Percentiles rank a stretch among this genome's conserved stretches.
Evolutionary conservation across 1,140 invertebrate species (phyloP).

Genomic region (Ceratosolen solmsi): DNA sequence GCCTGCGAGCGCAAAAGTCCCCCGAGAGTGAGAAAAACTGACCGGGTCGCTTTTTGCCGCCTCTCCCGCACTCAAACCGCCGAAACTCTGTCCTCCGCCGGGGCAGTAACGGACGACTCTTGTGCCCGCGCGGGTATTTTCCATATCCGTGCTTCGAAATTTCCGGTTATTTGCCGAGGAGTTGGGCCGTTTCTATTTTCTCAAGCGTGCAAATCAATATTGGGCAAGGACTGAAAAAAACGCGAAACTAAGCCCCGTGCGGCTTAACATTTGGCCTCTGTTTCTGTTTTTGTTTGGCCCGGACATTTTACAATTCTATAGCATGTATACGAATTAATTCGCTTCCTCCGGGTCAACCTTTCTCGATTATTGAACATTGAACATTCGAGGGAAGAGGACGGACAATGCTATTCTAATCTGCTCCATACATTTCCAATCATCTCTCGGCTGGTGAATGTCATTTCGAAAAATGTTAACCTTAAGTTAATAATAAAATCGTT

Average conservation of each 20-base stretch:
- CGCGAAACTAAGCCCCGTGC: no score
- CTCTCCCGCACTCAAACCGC: neutral
- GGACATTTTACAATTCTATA: neutral
- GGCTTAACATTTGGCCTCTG: neutral
- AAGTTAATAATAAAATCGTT: slow-evolving; percentile 1
- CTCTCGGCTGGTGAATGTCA: neutral
- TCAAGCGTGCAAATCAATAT: neutral
- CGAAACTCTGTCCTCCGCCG: neutral
- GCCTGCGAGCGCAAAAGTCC: slow-evolving; percentile 7
- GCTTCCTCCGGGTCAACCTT: no score
- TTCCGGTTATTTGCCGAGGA: neutral
- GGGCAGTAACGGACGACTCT: no score
- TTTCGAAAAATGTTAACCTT: neutral
- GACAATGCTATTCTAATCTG: no score
- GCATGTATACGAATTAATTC: no score
- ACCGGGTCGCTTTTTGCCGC: slow-evolving; percentile 42
- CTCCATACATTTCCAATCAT: neutral
- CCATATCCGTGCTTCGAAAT: neutral
- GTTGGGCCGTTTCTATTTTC: neutral
- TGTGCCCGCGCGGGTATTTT: neutral
- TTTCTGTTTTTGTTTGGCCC: neutral
- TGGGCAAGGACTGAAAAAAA: neutral
- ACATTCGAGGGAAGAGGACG: no score
- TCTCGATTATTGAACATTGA: no score
- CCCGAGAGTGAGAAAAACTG: slow-evolving; percentile 7